A percentile compares a stretch with the other conserved stretches of the same genome.
Evolutionary conservation across 2,888 invertebrate species (phyloP).

Genomic region (Sesia bembeciformis): DNA sequence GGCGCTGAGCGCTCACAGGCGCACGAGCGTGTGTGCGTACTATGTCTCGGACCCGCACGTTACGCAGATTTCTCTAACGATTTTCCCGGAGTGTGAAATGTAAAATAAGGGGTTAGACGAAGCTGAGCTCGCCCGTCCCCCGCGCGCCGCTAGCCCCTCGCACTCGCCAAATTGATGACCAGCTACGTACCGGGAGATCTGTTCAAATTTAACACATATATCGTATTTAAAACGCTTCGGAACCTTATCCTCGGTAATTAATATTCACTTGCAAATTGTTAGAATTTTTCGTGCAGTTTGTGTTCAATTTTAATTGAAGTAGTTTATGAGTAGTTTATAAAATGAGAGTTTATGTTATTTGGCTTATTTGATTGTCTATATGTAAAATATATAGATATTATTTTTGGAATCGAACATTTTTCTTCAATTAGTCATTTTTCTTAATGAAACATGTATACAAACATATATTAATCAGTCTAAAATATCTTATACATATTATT

Average conservation of each 20-base stretch:
- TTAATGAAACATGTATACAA: too few species aligned
- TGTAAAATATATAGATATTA: too few species aligned
- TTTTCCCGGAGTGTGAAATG: constrained; percentile 75
- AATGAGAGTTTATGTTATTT: too few species aligned
- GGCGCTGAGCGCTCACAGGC: constrained; percentile 13
- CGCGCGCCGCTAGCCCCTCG: constrained; percentile 22
- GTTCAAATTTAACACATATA: constrained; percentile 67
- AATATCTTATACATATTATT: too few species aligned
- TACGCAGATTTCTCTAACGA: constrained; percentile 75
- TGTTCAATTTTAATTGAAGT: too few species aligned
- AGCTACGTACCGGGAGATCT: constrained; percentile 61
- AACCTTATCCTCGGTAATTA: constrained; percentile 59
- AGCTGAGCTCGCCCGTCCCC: constrained; percentile 42
- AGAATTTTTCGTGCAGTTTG: too few species aligned
- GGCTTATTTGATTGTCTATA: too few species aligned
- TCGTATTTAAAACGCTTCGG: constrained; percentile 63
- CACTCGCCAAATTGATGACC: constrained; percentile 67
- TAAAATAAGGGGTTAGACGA: constrained; percentile 74
- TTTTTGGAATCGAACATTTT: too few species aligned
- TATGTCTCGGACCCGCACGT: constrained; percentile 69
- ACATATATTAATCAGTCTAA: too few species aligned
- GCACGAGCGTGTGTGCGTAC: constrained; percentile 37
- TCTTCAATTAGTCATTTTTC: too few species aligned
- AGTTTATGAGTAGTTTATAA: too few species aligned
- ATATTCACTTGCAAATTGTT: constrained; percentile 40